Base-by-base conservation (phyloP, 2,797 vertebrate species). In the Hippopotamyrus pictus region DNA sequence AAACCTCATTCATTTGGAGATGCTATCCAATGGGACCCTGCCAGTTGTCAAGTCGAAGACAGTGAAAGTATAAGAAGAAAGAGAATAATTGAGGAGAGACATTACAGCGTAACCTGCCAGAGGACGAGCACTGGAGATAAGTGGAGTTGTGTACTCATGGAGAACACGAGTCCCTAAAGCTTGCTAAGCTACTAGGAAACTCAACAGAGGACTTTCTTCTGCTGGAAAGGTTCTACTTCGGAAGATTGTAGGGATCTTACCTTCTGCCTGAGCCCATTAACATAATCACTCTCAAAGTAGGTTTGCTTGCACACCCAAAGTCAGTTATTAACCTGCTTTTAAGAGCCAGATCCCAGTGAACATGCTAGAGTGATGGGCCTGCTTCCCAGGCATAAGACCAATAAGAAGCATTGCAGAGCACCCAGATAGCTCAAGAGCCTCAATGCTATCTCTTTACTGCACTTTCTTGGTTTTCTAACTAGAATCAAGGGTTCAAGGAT, bases 251-350 rank as follows among this genome's bases (percentile, higher is more conserved):
- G 17, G 50, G 76, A 83, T 89, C 19, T 11, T 22, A 86, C 7
- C 2, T 29, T 17, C 50, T 86, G 11, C 86, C 3, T 57, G 25
- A 19, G 11, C 1, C 50, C 51, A 14, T 50, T 53, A 29, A 46
- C 22, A 17, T 19, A 89, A 69, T 69, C 82, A 65, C 29, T 53
- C 37, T 62, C 37, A 22, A 62, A 84, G 76, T 19, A 19, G 46
- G 22, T 65, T 51, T 37, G 1, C 41, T 86, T 59, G 65, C 9
- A 25, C 5, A n/a, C 48, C 41, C 59, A 54, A 62, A 46, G 51
- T 73, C 14, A 14, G 57, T 86, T 73, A 53, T 86, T 86, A 86
- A 69, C 59, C 79, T 89, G 22, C 88, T 89, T 82, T 85, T 25
- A 29, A 33, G 53, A 73, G 17, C 83, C 83, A 53, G 46, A 86